These are phyloP conservation scores for cat (Felis catus) DNA, from an alignment of 2,113 vertebrate genomes.

Conservation along the genomic window DNA sequence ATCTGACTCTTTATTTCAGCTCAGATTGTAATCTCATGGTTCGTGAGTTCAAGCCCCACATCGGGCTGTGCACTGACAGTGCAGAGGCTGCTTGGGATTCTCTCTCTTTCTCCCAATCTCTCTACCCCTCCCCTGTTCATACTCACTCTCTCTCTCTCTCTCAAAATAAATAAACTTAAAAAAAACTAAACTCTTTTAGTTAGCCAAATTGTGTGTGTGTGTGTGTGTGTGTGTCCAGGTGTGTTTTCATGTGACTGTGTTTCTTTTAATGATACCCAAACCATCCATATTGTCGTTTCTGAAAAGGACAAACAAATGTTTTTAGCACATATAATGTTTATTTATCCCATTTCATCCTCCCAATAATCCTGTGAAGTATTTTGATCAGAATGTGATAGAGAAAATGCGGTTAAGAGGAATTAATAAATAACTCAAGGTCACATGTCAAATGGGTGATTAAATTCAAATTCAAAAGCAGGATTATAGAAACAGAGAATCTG, in stretches of 20 bases:
- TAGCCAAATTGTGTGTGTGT: background rate
- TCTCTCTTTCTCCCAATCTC: too few relatives aligned
- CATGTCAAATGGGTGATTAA: background rate
- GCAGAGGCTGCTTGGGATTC: too few relatives aligned
- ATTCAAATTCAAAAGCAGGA: background rate
- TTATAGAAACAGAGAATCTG: background rate
- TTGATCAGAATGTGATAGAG: background rate
- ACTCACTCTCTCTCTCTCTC: too few relatives aligned
- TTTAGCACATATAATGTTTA: background rate
- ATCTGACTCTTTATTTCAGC: too few relatives aligned
- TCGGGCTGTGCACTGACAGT: too few relatives aligned
- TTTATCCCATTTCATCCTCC: background rate
- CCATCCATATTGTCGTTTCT: background rate
- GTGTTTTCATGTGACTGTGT: background rate
- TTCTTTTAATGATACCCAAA: background rate
- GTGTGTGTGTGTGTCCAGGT: background rate
- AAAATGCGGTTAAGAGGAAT: background rate
- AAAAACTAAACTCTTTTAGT: too few relatives aligned
- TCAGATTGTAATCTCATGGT: too few relatives aligned
- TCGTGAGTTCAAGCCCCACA: too few relatives aligned
- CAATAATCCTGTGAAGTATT: background rate
- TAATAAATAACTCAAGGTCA: background rate
- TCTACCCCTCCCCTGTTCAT: background rate
- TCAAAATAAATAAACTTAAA: too few relatives aligned
- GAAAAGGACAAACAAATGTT: background rate